Evolutionary conservation across 1,140 invertebrate genomes (phyloP).

Genomic region (Drosophila serrata): DNA sequence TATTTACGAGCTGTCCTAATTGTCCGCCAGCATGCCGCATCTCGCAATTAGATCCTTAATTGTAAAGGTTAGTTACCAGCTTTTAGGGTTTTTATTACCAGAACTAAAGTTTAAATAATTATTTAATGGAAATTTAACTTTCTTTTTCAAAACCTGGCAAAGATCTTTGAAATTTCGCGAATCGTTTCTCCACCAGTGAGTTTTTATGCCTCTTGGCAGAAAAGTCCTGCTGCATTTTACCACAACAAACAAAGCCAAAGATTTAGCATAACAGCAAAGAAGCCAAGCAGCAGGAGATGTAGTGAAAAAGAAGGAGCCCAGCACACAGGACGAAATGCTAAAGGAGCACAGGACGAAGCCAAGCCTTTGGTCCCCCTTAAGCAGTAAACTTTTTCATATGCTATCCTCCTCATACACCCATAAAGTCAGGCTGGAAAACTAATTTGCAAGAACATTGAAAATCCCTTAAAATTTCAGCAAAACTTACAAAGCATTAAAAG

Average conservation of each 20-base stretch:
- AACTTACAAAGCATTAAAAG: conserved; percentile 15
- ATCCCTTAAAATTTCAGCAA: conserved; percentile 62
- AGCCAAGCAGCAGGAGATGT: conserved; percentile 20
- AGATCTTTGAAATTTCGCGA: conserved; percentile 5
- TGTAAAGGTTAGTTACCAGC: not conserved
- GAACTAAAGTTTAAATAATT: not conserved
- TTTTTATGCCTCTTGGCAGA: conserved; percentile 9
- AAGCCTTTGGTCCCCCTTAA: conserved; percentile 6
- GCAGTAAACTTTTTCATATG: conserved; percentile 70
- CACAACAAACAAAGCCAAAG: conserved; percentile 28
- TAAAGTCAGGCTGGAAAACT: conserved; percentile 62
- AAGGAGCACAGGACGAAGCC: not conserved
- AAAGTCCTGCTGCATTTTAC: conserved; percentile 9
- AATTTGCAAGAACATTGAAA: conserved; percentile 79
- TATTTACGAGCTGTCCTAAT: conserved; percentile 68
- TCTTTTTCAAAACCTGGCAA: not conserved
- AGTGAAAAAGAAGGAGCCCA: conserved; percentile 1
- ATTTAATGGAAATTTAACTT: not conserved
- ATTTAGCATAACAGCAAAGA: conserved; percentile 23
- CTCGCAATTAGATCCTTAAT: not conserved
- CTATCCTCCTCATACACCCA: conserved; percentile 9
- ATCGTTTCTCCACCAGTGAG: conserved; percentile 2
- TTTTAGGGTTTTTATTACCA: not conserved
- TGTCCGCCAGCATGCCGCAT: conserved; percentile 39
- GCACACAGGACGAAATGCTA: not conserved